These are phyloP conservation scores for Bagarius yarrelli DNA, from an alignment of 2,113 vertebrate genomes.

Conservation along the genomic window DNA sequence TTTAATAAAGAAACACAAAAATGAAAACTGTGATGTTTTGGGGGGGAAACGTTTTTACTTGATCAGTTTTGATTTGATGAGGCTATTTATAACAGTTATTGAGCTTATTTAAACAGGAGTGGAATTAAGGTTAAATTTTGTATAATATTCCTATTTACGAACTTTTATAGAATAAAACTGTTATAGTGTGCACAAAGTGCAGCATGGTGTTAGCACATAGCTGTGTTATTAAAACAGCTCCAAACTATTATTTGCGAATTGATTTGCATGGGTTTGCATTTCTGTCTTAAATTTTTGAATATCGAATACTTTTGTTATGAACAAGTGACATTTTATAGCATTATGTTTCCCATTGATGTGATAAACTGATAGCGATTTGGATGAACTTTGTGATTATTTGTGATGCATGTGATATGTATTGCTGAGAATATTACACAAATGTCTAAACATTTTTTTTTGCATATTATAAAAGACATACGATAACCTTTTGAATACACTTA, in stretches of 20 bases:
- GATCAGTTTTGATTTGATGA: neutral
- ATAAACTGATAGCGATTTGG: neutral
- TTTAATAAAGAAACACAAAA: neutral
- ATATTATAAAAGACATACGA: constrained; percentile 2
- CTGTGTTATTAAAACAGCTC: neutral
- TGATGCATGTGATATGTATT: constrained; percentile 26
- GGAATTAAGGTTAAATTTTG: neutral
- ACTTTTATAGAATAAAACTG: neutral
- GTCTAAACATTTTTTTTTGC: constrained; percentile 3
- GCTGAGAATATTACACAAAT: neutral
- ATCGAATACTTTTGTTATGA: constrained; percentile 15
- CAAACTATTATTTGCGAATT: neutral
- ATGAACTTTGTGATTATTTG: constrained; percentile 11
- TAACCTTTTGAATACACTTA: constrained; percentile 21
- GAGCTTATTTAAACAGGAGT: neutral
- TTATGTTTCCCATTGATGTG: neutral
- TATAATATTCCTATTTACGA: neutral
- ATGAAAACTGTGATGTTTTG: neutral
- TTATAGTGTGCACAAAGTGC: neutral
- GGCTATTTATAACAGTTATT: neutral
- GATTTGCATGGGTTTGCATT: constrained; percentile 20
- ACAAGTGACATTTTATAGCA: constrained; percentile 17
- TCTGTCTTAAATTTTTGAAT: neutral
- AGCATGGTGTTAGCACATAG: constrained; percentile 1
- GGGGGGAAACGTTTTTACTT: neutral